Evolutionary conservation across 1,140 invertebrate species (phyloP).

Genomic region (Platyura marginata): DNA sequence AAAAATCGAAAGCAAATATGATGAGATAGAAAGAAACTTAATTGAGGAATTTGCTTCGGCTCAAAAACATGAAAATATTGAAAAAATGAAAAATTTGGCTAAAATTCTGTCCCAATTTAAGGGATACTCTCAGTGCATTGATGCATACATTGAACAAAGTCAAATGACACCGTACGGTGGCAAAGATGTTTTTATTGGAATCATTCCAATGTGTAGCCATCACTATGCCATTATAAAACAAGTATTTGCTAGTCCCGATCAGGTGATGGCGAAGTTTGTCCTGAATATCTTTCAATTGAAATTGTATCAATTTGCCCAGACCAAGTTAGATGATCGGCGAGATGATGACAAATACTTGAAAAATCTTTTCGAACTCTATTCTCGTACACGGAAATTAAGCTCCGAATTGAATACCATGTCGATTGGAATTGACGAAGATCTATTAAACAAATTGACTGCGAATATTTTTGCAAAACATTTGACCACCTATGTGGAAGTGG

Average conservation of each 20-base stretch:
- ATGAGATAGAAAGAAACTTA: conserved; percentile 79
- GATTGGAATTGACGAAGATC: conserved; percentile 62
- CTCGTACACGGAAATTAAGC: conserved; percentile 57
- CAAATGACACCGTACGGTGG: conserved; percentile 54
- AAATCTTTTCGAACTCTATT: conserved; percentile 78
- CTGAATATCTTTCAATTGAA: conserved; percentile 90
- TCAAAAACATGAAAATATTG: conserved; percentile 62
- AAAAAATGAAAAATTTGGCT: conserved; percentile 86
- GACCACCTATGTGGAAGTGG: conserved; percentile 48
- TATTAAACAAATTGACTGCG: conserved; percentile 60
- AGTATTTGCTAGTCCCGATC: conserved; percentile 91
- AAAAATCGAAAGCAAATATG: conserved; percentile 86
- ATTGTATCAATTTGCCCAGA: conserved; percentile 70
- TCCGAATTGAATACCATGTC: conserved; percentile 52
- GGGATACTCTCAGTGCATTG: conserved; percentile 86
- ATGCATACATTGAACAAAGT: conserved; percentile 94
- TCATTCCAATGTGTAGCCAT: conserved; percentile 75
- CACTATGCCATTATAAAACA: conserved; percentile 77
- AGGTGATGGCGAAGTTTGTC: conserved; percentile 97
- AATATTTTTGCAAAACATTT: conserved; percentile 71
- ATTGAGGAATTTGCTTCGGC: conserved; percentile 91
- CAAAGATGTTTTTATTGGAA: conserved; percentile 80
- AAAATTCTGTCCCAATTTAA: conserved; percentile 87
- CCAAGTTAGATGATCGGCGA: conserved; percentile 50
- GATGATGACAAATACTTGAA: conserved; percentile 77